Evolutionary conservation across 2,888 invertebrate species (phyloP).

Genomic region (Phragmatobia fuliginosa): DNA sequence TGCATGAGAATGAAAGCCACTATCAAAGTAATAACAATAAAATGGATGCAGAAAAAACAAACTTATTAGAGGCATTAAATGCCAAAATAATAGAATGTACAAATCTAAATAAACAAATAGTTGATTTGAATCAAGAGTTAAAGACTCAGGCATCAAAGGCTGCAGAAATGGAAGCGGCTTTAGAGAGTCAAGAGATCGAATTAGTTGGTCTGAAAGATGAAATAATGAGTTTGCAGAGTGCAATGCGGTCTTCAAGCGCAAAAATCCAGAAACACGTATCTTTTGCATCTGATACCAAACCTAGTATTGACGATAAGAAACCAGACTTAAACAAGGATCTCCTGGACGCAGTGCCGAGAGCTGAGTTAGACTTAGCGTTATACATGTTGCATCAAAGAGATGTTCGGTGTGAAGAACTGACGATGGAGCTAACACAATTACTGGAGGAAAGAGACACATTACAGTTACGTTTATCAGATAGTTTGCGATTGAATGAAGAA

Average conservation of each 20-base stretch:
- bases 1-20: conserved; percentile 78
- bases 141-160: conserved; percentile 86
- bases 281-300: conserved; percentile 80
- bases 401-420: conserved; percentile 94
- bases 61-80: conserved; percentile 70
- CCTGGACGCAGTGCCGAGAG: conserved; percentile 81
- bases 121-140: conserved; percentile 83
- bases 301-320: conserved; percentile 55
- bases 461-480: conserved; percentile 93
- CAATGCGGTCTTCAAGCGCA: conserved; percentile 65
- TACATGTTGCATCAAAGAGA: conserved; percentile 96
- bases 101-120: conserved; percentile 80
- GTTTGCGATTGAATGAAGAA: conserved; percentile 91
- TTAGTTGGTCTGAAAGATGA: conserved; percentile 91
- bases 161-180: conserved; percentile 86
- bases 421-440: conserved; percentile 93
- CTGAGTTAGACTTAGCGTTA: conserved; percentile 92
- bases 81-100: conserved; percentile 81
- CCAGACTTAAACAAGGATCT: conserved; percentile 65
- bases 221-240: conserved; percentile 73
- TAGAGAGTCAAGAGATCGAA: conserved; percentile 91
- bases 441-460: conserved; percentile 95
- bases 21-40: conserved; percentile 65
- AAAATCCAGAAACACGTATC: conserved; percentile 81
- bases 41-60: conserved; percentile 64